A percentile compares a stretch with the other conserved stretches of the same genome.
Evolutionary conservation across 2,888 invertebrate genomes (phyloP).

Genomic region (Orgyia antiqua): DNA sequence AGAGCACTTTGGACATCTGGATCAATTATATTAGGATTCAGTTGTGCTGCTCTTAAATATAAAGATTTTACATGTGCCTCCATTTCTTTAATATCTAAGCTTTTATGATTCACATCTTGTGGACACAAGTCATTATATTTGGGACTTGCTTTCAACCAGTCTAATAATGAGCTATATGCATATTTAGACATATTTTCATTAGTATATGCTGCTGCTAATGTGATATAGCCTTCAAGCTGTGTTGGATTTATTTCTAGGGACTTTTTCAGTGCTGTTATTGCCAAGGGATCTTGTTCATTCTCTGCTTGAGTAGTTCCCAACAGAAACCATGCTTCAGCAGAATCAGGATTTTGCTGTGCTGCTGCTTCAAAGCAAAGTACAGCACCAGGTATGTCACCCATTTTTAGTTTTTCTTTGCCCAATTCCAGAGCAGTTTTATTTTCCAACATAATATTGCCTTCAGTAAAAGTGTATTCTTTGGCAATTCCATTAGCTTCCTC

Average conservation of each 20-base stretch:
- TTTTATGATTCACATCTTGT: slow-evolving; percentile 61
- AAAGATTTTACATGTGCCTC: slow-evolving; percentile 83
- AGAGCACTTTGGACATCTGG: slow-evolving; percentile 95
- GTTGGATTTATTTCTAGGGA: slow-evolving; percentile 88
- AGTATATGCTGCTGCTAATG: slow-evolving; percentile 95
- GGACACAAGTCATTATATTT: slow-evolving; percentile 87
- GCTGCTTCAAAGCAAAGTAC: slow-evolving; percentile 98
- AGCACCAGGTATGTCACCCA: slow-evolving; percentile 96
- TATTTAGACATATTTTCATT: slow-evolving; percentile 96
- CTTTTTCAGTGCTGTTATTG: slow-evolving; percentile 93
- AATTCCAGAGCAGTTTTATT: slow-evolving; percentile 88
- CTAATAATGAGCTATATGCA: slow-evolving; percentile 89
- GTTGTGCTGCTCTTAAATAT: slow-evolving; percentile 88
- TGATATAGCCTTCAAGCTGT: slow-evolving; percentile 91
- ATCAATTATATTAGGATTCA: slow-evolving; percentile 86
- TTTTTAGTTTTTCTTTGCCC: slow-evolving; percentile 88
- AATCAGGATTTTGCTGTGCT: slow-evolving; percentile 87
- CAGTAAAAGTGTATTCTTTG: slow-evolving; percentile 87
- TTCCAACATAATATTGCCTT: slow-evolving; percentile 91
- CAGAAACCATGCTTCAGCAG: slow-evolving; percentile 90
- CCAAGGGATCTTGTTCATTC: slow-evolving; percentile 97
- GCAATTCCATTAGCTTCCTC: slow-evolving; percentile 62
- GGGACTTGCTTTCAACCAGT: slow-evolving; percentile 88
- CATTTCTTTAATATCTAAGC: slow-evolving; percentile 63
- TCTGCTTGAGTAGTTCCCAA: slow-evolving; percentile 96